phyloP scores from a whole-genome alignment of 2,113 vertebrate genomes.

The Dicaeum eximium region DNA sequence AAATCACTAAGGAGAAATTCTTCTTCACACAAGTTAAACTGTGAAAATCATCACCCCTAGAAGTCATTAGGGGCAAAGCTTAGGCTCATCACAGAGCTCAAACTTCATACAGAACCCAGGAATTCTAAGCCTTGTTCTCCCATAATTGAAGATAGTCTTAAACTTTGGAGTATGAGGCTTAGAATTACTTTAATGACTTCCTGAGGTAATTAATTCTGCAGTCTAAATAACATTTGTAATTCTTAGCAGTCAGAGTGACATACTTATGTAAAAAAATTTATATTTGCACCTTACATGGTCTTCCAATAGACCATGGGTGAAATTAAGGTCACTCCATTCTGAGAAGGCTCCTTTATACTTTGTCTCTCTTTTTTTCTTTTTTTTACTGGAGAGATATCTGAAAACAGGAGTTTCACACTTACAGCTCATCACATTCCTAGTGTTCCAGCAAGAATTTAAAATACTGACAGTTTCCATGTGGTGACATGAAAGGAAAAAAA shows the following conservation, averaged over 20 bases:
- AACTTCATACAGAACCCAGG: background rate
- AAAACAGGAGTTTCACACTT: constrained; percentile 15
- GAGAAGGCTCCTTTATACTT: background rate
- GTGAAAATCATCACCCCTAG: background rate
- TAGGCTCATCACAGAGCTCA: background rate
- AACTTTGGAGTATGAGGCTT: background rate
- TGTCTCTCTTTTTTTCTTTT: background rate
- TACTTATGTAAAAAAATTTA: background rate
- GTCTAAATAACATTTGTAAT: background rate
- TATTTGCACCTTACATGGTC: background rate
- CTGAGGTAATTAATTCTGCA: background rate
- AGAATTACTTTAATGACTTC: background rate
- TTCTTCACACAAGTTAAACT: background rate
- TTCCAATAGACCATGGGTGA: background rate
- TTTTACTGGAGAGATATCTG: background rate
- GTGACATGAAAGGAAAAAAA: background rate
- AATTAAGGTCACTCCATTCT: background rate
- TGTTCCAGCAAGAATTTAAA: background rate
- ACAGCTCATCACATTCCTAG: background rate
- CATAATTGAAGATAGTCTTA: background rate
- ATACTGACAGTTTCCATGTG: background rate
- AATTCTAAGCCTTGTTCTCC: background rate
- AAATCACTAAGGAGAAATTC: background rate
- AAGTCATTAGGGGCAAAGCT: background rate
- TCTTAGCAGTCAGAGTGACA: background rate